phyloP scores from a whole-genome alignment of 2,113 vertebrate genomes.

The Haemorhous mexicanus region DNA sequence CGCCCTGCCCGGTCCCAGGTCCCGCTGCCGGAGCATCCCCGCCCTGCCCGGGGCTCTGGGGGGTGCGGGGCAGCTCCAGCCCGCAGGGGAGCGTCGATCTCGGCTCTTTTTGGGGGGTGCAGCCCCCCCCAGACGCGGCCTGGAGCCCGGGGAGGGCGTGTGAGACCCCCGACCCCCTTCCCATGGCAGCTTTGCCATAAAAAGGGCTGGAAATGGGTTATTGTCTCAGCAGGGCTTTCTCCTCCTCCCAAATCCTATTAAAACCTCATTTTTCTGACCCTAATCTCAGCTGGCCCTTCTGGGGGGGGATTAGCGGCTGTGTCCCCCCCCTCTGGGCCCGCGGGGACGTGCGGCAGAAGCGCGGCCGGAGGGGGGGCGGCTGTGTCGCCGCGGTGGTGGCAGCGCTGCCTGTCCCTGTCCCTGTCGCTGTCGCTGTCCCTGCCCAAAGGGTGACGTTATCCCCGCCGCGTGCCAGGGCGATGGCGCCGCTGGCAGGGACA shows the following conservation, averaged over 20 bases:
- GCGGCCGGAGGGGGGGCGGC: background rate
- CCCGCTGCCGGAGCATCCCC: fast-evolving
- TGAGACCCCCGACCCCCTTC: background rate
- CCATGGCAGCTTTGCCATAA: background rate
- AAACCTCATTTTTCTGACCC: constrained; percentile 62
- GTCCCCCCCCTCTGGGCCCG: background rate
- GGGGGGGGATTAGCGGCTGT: background rate
- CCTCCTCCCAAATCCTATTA: constrained; percentile 35
- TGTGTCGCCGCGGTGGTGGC: background rate
- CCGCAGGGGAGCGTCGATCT: fast-evolving
- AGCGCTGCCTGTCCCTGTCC: background rate
- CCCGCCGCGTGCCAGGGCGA: background rate
- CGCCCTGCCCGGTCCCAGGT: fast-evolving
- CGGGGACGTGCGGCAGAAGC: fast-evolving
- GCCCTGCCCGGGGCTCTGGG: background rate
- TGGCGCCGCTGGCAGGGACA: background rate
- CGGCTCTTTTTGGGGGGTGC: background rate
- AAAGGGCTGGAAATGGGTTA: background rate
- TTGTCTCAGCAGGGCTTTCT: constrained; percentile 17
- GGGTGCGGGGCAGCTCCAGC: background rate
- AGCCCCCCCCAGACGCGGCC: too few relatives aligned
- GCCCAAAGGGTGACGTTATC: background rate
- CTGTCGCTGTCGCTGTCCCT: background rate
- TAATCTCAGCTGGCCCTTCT: background rate
- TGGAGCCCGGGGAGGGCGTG: fast-evolving